phyloP scores from a whole-genome alignment of 2,113 vertebrate species.

The Meriones unguiculatus region DNA sequence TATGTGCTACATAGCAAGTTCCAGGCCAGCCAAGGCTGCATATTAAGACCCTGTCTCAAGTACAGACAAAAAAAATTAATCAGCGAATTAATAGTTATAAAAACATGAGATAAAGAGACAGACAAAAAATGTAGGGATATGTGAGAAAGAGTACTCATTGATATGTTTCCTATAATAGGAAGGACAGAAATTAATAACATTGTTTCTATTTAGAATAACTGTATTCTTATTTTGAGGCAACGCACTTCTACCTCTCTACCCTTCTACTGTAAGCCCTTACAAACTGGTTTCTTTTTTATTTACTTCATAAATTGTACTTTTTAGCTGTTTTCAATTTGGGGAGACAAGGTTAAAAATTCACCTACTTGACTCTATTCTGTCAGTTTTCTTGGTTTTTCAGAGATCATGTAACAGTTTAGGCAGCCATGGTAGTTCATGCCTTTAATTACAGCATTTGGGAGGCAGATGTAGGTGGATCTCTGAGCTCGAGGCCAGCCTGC shows the following conservation, averaged over 20 bases:
- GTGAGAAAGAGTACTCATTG: neutral
- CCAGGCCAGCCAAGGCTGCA: neutral
- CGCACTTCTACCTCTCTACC: neutral
- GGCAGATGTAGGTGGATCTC: neutral
- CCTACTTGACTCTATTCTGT: constrained; percentile 31
- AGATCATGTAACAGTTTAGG: neutral
- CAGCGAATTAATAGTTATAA: neutral
- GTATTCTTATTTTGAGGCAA: neutral
- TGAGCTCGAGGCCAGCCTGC: neutral
- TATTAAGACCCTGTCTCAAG: neutral
- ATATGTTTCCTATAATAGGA: neutral
- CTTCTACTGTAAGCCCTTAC: neutral
- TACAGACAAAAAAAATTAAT: too few relatives aligned
- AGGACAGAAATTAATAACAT: constrained; percentile 10
- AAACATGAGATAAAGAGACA: neutral
- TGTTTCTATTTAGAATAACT: constrained; percentile 7
- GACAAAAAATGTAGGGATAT: neutral
- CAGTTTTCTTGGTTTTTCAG: neutral
- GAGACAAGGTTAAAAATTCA: constrained; percentile 56
- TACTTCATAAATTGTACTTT: constrained; percentile 42
- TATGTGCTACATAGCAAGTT: neutral
- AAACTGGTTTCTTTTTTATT: neutral
- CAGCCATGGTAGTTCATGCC: fast-evolving
- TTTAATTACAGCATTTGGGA: neutral
- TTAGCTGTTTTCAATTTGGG: constrained; percentile 33